phyloP scores from a whole-genome alignment of 1,140 invertebrate species.

The Hormaphis cornu region DNA sequence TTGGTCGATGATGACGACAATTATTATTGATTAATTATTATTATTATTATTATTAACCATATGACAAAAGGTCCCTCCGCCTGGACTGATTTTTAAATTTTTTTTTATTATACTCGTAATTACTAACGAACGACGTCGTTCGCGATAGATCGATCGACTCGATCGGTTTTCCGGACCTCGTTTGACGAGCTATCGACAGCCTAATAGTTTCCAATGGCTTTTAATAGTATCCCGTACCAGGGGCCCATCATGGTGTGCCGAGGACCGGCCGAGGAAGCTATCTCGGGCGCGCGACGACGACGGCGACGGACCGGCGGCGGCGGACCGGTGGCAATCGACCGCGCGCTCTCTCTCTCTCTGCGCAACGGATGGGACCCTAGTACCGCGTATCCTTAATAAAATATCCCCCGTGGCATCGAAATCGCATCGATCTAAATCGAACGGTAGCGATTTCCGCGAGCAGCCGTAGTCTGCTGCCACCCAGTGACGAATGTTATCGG shows the following conservation, averaged over 20 bases:
- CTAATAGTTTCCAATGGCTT: conserved; percentile 23
- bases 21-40: too few relatives aligned
- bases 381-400: conserved; percentile 12
- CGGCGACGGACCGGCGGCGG: background rate
- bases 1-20: too few relatives aligned
- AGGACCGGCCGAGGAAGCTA: too few relatives aligned
- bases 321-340: background rate
- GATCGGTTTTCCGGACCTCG: too few relatives aligned
- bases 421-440: too few relatives aligned
- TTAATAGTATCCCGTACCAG: conserved; percentile 15
- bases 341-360: too few relatives aligned
- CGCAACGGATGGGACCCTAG: background rate
- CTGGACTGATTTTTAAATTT: too few relatives aligned
- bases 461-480: background rate
- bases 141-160: conserved; percentile 7
- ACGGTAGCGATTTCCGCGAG: background rate
- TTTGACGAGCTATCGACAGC: conserved; percentile 2
- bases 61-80: too few relatives aligned
- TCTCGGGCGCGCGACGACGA: background rate
- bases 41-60: too few relatives aligned
- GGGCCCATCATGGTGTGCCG: background rate
- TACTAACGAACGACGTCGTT: too few relatives aligned
- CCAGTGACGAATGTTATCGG: too few relatives aligned
- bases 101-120: too few relatives aligned
- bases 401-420: background rate